Evolutionary conservation across 2,888 invertebrate species (phyloP).

Genomic region (Galeruca laticollis): DNA sequence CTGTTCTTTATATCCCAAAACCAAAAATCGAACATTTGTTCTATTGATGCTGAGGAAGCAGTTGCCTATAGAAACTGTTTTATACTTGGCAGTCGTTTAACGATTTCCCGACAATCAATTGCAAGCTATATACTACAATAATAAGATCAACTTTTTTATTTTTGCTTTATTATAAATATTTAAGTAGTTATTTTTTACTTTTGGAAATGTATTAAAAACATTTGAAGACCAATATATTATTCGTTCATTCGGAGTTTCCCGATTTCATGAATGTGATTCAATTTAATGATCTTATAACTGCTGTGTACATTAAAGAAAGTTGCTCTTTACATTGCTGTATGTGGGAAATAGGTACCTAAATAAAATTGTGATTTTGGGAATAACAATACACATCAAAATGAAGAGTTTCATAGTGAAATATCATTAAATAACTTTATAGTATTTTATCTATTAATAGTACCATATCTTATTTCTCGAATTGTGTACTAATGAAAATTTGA

Average conservation of each 20-base stretch:
- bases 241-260: background rate
- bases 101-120: too few relatives aligned
- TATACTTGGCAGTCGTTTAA: too few relatives aligned
- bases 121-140: too few relatives aligned
- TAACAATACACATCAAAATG: constrained; percentile 10
- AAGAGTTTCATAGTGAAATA: background rate
- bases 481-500: background rate
- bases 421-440: background rate
- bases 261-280: background rate
- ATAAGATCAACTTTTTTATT: too few relatives aligned
- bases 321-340: constrained; percentile 18
- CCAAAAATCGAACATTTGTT: too few relatives aligned
- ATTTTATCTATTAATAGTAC: background rate
- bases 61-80: too few relatives aligned
- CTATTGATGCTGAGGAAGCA: too few relatives aligned
- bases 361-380: constrained; percentile 22
- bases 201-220: too few relatives aligned
- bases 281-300: background rate
- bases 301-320: constrained; percentile 10
- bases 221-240: background rate
- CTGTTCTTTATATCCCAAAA: too few relatives aligned
- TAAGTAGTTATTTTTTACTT: too few relatives aligned
- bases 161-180: too few relatives aligned
- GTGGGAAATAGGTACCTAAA: constrained; percentile 30
- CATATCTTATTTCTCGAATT: background rate